A percentile compares a stretch with the other conserved stretches of the same genome.
Conservation (phyloP, 2,113 vertebrate species). For the Hydropotes inermis region DNA sequence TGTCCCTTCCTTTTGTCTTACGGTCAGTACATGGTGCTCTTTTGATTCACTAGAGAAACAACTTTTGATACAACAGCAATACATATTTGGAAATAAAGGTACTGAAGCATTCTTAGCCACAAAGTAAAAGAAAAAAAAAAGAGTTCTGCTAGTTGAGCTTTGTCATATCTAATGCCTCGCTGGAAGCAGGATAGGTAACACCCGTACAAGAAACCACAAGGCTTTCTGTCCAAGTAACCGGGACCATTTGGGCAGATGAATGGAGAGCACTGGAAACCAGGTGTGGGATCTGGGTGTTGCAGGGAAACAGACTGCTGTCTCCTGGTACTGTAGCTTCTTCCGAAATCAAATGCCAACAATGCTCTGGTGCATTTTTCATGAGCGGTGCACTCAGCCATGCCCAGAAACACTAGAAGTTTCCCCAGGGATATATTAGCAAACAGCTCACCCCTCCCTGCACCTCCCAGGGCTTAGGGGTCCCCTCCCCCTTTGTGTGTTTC, state of each 20-base stretch:
- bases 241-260: not conserved
- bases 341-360: slow-evolving; percentile 55
- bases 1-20: not conserved
- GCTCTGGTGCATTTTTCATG: slow-evolving; percentile 33
- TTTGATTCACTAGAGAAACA: not conserved
- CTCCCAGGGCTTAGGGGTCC: not conserved
- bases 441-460: not conserved
- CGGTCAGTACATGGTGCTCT: not conserved
- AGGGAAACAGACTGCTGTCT: not conserved
- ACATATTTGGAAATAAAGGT: not conserved
- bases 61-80: not conserved
- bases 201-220: not conserved
- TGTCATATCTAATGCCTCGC: not conserved
- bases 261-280: not conserved
- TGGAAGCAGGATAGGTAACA: not conserved
- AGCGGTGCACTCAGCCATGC: slow-evolving; percentile 51
- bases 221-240: not conserved
- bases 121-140: not conserved
- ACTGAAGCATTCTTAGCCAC: not conserved
- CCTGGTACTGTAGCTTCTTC: not conserved
- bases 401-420: slow-evolving; percentile 27
- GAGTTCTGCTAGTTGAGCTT: not conserved
- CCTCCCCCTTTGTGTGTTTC: not conserved
- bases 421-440: slow-evolving; percentile 43
- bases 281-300: not conserved